Evolutionary conservation across 2,888 invertebrate genomes (phyloP).

Genomic region (Torymus texanus): DNA sequence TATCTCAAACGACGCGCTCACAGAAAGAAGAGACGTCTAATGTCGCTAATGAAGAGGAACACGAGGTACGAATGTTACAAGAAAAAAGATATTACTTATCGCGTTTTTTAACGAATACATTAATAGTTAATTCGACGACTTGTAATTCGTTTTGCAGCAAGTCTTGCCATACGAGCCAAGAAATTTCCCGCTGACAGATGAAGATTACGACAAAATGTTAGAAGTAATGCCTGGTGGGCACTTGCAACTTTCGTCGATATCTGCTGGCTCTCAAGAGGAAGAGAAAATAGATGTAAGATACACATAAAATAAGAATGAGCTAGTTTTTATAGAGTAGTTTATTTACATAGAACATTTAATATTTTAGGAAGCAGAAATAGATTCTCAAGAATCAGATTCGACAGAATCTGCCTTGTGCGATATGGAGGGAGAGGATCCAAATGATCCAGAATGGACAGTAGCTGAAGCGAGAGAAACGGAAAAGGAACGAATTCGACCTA

Average conservation of each 20-base stretch:
- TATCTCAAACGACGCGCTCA: constrained; percentile 65
- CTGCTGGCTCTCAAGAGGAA: constrained; percentile 70
- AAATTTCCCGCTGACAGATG: constrained; percentile 84
- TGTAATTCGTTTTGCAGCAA: constrained; percentile 71
- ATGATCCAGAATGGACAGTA: constrained; percentile 89
- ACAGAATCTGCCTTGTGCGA: constrained; percentile 80
- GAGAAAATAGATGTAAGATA: constrained; percentile 71
- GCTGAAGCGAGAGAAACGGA: constrained; percentile 75
- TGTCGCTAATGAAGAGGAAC: constrained; percentile 69
- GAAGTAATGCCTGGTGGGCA: constrained; percentile 83
- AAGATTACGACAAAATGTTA: constrained; percentile 82
- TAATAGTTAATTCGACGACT: no score
- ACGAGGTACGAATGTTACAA: constrained; percentile 64
- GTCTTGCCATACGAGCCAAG: constrained; percentile 86
- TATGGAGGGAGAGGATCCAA: constrained; percentile 83
- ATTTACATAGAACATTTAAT: constrained; percentile 4
- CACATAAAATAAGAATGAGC: neutral
- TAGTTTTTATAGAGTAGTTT: neutral
- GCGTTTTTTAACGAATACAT: no score
- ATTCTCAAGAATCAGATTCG: constrained; percentile 76
- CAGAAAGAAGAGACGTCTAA: constrained; percentile 66
- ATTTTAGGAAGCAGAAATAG: constrained; percentile 75
- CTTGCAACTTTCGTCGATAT: constrained; percentile 71
- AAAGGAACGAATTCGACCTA: constrained; percentile 73
- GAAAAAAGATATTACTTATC: no score